Base-by-base conservation (phyloP, 2,888 invertebrate genomes). In the Pterobdella sp. region DNA sequence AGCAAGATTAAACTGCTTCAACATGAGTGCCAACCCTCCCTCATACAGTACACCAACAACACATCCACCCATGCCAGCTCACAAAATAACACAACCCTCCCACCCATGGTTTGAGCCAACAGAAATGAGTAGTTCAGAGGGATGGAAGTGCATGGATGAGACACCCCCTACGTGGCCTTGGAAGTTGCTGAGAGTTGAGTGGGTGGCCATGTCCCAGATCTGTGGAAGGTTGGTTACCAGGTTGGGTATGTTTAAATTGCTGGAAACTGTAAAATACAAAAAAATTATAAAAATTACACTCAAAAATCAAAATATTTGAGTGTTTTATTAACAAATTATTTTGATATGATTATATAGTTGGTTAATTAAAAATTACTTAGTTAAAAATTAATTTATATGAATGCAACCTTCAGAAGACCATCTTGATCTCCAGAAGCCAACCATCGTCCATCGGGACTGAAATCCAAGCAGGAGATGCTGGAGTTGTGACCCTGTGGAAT, bases 391-490 rank as follows among this genome's bases (percentile, higher is more conserved):
- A n/a, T n/a, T n/a, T n/a, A n/a, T n/a, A n/a, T 0, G 4, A 18
- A 32, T 32, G 0, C 79, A 81, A 89, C 88, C 86, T 89, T 89
- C 14, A 89, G 86, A 75, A 86, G 82, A 36, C 91, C 91, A 86
- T 96, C 94, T 80, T 94, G 91, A 79, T 94, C 93, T 72, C 93
- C 94, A 76, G 95, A 94, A 0, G 94, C 94, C 79, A 97, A 91
- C 96, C 96, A 97, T 81, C 93, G 90, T 18, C 96, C 96, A 87
- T 97, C 96, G 3, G 97, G 97, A 82, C 94, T 95, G 83, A 96
- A 97, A 84, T 93, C 92, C 36, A 96, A 87, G 81, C 92, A 92
- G 82, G 94, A 95, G 0, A 97, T 93, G 78, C 90, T 89, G 76
- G 90, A 88, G 77, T 89, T 89, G 83, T 96, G 97, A 36, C 77